Evolutionary conservation across 2,797 vertebrate species (phyloP).

Genomic region (Danio choprae): DNA sequence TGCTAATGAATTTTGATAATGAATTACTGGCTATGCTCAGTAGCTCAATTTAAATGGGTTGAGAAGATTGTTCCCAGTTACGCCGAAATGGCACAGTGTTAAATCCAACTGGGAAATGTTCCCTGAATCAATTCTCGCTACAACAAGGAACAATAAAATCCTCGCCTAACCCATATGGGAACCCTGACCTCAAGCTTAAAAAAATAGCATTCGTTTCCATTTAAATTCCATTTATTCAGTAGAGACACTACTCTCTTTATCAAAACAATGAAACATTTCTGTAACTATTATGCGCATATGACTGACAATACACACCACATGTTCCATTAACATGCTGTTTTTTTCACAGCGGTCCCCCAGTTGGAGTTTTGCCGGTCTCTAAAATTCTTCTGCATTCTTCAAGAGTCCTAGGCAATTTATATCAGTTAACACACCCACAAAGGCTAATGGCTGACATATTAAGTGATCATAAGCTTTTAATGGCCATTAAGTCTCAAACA

Average conservation of each 20-base stretch:
- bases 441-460: constrained; percentile 77
- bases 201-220: constrained; percentile 51
- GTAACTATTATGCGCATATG: not conserved
- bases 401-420: constrained; percentile 44
- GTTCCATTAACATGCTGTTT: not conserved
- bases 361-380: constrained; percentile 45
- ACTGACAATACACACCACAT: not conserved
- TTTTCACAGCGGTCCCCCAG: not conserved
- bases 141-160: constrained; percentile 73
- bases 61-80: constrained; percentile 31
- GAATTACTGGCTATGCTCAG: constrained; percentile 38
- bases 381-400: constrained; percentile 51
- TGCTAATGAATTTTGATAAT: constrained; percentile 46
- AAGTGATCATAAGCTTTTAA: constrained; percentile 80
- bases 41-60: constrained; percentile 37
- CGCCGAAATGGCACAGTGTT: constrained; percentile 66
- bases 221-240: not conserved
- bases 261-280: not conserved
- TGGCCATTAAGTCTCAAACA: constrained; percentile 74
- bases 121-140: constrained; percentile 54
- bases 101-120: constrained; percentile 64
- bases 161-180: constrained; percentile 68
- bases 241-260: not conserved
- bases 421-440: constrained; percentile 72
- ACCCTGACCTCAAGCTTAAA: constrained; percentile 72